A percentile compares a stretch with the other conserved stretches of the same genome.
phyloP scores from a whole-genome alignment of 2,113 vertebrate species.

The Dermatemys mawii region DNA sequence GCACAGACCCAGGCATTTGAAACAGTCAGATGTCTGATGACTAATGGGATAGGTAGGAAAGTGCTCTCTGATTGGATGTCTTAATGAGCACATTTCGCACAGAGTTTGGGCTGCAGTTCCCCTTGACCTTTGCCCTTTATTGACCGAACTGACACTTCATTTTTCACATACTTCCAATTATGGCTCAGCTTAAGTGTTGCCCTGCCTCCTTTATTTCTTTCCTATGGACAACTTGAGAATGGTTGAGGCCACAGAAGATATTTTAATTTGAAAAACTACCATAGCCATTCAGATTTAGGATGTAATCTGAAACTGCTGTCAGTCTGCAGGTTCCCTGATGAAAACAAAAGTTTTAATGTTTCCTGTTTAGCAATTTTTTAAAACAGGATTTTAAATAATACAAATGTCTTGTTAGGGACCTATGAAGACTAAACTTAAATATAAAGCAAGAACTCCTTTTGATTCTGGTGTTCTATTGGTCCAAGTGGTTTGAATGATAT shows the following conservation, averaged over 20 bases:
- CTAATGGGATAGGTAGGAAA: constrained; percentile 90
- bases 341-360: constrained; percentile 67
- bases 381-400: neutral
- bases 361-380: constrained; percentile 42
- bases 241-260: constrained; percentile 79
- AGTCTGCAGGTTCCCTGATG: constrained; percentile 57
- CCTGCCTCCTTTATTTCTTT: constrained; percentile 83
- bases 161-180: constrained; percentile 99
- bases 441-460: constrained; percentile 30
- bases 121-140: constrained; percentile 96
- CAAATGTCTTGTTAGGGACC: neutral
- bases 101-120: constrained; percentile 88
- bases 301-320: constrained; percentile 81
- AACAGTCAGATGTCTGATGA: constrained; percentile 85
- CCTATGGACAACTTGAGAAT: constrained; percentile 78
- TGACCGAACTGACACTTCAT: constrained; percentile 98
- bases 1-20: constrained; percentile 74
- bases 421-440: neutral
- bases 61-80: constrained; percentile 88
- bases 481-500: constrained; percentile 53
- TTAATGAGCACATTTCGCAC: constrained; percentile 94
- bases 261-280: constrained; percentile 86
- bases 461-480: constrained; percentile 69
- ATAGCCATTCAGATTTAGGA: constrained; percentile 73
- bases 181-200: constrained; percentile 83